Evolutionary conservation across 2,888 invertebrate species (phyloP), one percentile per base, ranked within the genome.

Genomic region (Thecophora atra): DNA sequence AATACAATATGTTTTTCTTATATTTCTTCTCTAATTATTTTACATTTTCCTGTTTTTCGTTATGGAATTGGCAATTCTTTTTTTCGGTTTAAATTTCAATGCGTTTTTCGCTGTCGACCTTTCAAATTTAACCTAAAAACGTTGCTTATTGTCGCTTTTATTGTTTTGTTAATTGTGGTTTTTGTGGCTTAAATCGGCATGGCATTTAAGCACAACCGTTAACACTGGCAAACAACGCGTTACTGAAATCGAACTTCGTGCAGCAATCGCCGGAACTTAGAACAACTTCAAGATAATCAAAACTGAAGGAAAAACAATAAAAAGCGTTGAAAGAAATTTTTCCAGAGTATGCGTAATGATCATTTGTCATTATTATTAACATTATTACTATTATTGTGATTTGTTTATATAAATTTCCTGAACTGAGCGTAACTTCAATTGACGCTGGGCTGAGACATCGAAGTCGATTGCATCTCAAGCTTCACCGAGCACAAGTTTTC

Each of bases 341-440:
- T 64, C 64, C 47, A 64, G 64, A 64, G 42, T 63, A 63, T 63
- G 15, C 15, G 13, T 63, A 37, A n/a, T 37, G 28, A 21, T 63
- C 21, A 42, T 5, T 28, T 19, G 8, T 21, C 42, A 21, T 63
- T 37, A 37, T 37, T 37, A 1, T 37, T 37, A 37, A 8, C 11
- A 37, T 37, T 37, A 2, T 37, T 37, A 37, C 37, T 37, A n/a
- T 44, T 42, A 37, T 17, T 42, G 4, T 21, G n/a, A 21, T 42
- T 13, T 4, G 30, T 19, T n/a, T 19, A 11, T 19, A 13, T 60
- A 28, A 13, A 15, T 60, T 60, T 26, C 13, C 13, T 60, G 13
- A 13, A 1, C 8, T 24, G 17, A n/a, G 37, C 37, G 6, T 37
- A 37, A 37, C 37, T 37, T 37, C 37, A 37, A 11, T 11, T 37